Conservation (phyloP, 2,797 vertebrate genomes). For the Myripristis jacobus region DNA sequence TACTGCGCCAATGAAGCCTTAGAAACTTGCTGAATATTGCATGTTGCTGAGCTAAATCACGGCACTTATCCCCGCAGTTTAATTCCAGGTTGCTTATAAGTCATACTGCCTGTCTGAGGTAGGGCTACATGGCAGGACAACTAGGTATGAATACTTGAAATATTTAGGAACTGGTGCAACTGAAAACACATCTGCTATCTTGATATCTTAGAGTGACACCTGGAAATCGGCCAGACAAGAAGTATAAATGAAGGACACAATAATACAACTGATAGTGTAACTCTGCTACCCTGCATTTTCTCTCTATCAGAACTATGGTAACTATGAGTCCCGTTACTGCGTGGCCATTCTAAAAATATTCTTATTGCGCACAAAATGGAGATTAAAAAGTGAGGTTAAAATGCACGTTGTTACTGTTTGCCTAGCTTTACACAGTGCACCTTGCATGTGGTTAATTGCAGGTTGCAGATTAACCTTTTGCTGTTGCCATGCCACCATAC, state of each 20-base stretch:
- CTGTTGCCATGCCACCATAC: too few species aligned
- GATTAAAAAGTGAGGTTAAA: too few species aligned
- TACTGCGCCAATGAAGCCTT: neutral
- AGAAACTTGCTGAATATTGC: neutral
- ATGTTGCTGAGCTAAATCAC: neutral
- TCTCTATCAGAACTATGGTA: too few species aligned
- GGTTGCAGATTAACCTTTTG: too few species aligned
- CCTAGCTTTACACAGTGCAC: too few species aligned
- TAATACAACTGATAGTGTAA: neutral
- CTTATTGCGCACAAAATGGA: too few species aligned
- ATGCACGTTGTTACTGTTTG: too few species aligned
- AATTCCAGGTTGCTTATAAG: neutral
- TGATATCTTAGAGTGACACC: too few species aligned
- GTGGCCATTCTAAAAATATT: too few species aligned
- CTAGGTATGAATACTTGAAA: neutral
- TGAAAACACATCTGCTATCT: slow-evolving; percentile 4
- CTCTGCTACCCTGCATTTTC: neutral
- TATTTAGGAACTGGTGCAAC: slow-evolving; percentile 3
- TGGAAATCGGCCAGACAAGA: neutral
- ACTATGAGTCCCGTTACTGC: too few species aligned
- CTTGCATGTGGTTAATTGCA: too few species aligned
- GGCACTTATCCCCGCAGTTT: neutral
- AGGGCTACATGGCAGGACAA: neutral
- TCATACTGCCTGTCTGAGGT: neutral
- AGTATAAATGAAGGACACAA: neutral